phyloP scores from a whole-genome alignment of 2,888 invertebrate genomes.

The Siphonodentalium dalli region DNA sequence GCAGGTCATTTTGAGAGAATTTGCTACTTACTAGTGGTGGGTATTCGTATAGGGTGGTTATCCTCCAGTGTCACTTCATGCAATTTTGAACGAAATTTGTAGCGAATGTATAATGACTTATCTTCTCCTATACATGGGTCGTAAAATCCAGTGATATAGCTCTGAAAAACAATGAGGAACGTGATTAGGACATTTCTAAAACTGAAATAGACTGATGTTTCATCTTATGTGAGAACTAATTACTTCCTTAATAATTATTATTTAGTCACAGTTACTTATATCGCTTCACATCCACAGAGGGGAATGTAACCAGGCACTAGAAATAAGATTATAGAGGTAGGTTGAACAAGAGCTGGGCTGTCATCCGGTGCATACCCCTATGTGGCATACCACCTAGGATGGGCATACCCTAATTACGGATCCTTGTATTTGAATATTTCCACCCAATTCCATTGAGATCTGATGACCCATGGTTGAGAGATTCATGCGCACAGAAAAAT shows the following conservation, averaged over 20 bases:
- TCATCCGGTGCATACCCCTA: too few relatives aligned
- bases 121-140: slow-evolving; percentile 91
- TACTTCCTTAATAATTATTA: neutral
- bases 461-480: too few relatives aligned
- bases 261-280: too few relatives aligned
- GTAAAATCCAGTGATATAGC: slow-evolving; percentile 94
- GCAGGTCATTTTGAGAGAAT: neutral
- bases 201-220: neutral
- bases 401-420: too few relatives aligned
- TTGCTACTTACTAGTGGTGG: slow-evolving; percentile 73
- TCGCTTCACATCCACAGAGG: too few relatives aligned
- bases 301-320: too few relatives aligned
- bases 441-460: too few relatives aligned
- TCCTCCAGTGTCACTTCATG: slow-evolving; percentile 83
- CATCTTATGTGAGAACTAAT: neutral
- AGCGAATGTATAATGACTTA: slow-evolving; percentile 85
- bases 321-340: too few relatives aligned
- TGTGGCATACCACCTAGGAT: too few relatives aligned
- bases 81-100: slow-evolving; percentile 81
- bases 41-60: slow-evolving; percentile 80
- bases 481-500: too few relatives aligned
- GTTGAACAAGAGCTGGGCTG: too few relatives aligned
- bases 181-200: neutral
- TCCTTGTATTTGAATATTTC: too few relatives aligned
- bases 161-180: slow-evolving; percentile 71